Evolutionary conservation across 1,140 invertebrate genomes (phyloP).

Genomic region (Drosophila guanche): DNA sequence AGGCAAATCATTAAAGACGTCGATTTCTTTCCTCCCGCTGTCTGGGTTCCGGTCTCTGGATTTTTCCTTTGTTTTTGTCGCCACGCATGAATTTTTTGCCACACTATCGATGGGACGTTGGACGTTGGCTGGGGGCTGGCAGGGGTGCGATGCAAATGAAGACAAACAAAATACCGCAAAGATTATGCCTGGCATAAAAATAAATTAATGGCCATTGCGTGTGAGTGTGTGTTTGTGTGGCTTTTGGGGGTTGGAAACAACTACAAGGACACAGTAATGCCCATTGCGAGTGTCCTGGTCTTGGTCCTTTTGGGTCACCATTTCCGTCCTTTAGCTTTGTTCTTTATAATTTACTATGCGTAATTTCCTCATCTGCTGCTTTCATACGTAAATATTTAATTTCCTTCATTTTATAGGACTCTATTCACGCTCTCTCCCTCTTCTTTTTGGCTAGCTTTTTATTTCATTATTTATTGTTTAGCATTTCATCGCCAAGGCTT

Average conservation of each 20-base stretch:
- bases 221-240: conserved; percentile 26
- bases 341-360: conserved; percentile 74
- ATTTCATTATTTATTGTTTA: conserved; percentile 79
- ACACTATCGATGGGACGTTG: conserved; percentile 44
- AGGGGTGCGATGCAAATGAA: conserved; percentile 45
- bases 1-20: conserved; percentile 68
- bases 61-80: conserved; percentile 40
- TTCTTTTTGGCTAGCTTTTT: conserved; percentile 47
- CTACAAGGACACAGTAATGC: conserved; percentile 66
- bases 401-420: conserved; percentile 56
- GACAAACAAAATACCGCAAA: conserved; percentile 55
- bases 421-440: conserved; percentile 23
- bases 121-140: background rate
- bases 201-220: conserved; percentile 70
- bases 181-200: conserved; percentile 79
- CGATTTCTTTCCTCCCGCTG: conserved; percentile 16
- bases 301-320: conserved; percentile 1
- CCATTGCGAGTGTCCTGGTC: conserved; percentile 43
- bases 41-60: conserved; percentile 22
- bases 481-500: conserved; percentile 68
- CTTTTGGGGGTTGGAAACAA: conserved; percentile 19
- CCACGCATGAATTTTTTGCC: conserved; percentile 40
- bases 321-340: conserved; percentile 39
- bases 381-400: conserved; percentile 78
- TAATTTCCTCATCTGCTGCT: conserved; percentile 65